Conservation (phyloP, 2,888 invertebrate genomes). For the Microdon myrmicae region DNA sequence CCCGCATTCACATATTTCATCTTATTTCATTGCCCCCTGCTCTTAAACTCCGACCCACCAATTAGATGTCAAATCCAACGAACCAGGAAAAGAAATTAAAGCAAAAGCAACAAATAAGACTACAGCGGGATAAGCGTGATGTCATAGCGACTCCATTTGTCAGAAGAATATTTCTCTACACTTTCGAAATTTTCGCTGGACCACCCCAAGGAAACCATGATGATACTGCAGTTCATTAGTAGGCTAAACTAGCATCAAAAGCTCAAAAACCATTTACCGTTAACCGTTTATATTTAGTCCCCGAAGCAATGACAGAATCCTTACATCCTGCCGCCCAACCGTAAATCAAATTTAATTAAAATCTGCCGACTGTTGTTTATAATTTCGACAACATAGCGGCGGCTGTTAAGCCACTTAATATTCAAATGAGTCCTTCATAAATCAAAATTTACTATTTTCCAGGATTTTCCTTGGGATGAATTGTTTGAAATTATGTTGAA, state of each 20-base stretch:
- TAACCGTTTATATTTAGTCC: slow-evolving; percentile 14
- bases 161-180: slow-evolving; percentile 9
- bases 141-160: slow-evolving; percentile 39
- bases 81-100: too few relatives aligned
- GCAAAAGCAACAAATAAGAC: too few relatives aligned
- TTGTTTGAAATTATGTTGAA: slow-evolving; percentile 5
- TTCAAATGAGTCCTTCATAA: slow-evolving; percentile 48
- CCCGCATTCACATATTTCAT: too few relatives aligned
- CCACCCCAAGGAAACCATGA: slow-evolving; percentile 12
- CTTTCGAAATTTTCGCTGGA: background rate
- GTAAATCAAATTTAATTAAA: slow-evolving; percentile 52
- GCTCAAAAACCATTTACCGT: slow-evolving; percentile 44
- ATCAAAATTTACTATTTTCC: slow-evolving; percentile 49
- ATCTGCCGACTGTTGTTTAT: slow-evolving; percentile 48
- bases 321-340: slow-evolving; percentile 40
- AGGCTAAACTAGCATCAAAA: slow-evolving; percentile 44
- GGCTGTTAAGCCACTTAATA: slow-evolving; percentile 50
- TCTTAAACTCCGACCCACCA: too few relatives aligned
- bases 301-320: slow-evolving; percentile 16
- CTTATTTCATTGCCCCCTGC: too few relatives aligned
- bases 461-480: slow-evolving; percentile 15
- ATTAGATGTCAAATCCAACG: too few relatives aligned
- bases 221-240: slow-evolving; percentile 44
- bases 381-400: slow-evolving; percentile 36
- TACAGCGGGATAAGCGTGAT: too few relatives aligned